These are phyloP conservation scores for Drosophila acutilabella DNA, from an alignment of 2,888 invertebrate species.

Conservation along the genomic window DNA sequence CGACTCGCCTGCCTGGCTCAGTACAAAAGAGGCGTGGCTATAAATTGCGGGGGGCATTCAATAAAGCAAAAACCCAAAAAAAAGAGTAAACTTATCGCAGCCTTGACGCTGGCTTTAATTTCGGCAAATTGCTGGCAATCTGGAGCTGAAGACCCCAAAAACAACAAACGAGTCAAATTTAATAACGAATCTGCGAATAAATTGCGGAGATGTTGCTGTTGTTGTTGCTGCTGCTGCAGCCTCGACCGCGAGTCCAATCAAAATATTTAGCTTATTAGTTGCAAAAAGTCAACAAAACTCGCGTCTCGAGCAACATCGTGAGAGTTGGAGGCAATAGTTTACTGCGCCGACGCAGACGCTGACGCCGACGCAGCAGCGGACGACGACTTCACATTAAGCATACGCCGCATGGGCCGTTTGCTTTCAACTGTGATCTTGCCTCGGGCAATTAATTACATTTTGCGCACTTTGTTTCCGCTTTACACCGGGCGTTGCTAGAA, in stretches of 20 bases:
- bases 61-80: neutral
- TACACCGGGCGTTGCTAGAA: conserved; percentile 64
- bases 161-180: conserved; percentile 45
- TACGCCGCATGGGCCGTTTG: conserved; percentile 48
- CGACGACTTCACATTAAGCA: conserved; percentile 48
- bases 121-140: conserved; percentile 70
- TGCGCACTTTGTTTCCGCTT: conserved; percentile 78
- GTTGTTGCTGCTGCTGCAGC: conserved; percentile 30
- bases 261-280: conserved; percentile 77
- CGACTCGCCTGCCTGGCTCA: neutral
- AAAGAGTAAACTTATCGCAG: conserved; percentile 32
- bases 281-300: conserved; percentile 59
- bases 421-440: conserved; percentile 23
- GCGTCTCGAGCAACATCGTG: conserved; percentile 34
- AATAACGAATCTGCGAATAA: conserved; percentile 48
- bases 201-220: conserved; percentile 43
- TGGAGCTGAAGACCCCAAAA: conserved; percentile 22
- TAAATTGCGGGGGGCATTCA: neutral
- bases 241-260: conserved; percentile 59
- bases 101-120: conserved; percentile 67
- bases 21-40: conserved; percentile 3
- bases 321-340: conserved; percentile 38
- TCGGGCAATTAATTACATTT: conserved; percentile 76
- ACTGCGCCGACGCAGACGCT: conserved; percentile 43
- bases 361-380: conserved; percentile 1